These are phyloP conservation scores for Heliopora coerulea DNA, from an alignment of 92 coral and sea anemone species.

Conservation along the genomic window DNA sequence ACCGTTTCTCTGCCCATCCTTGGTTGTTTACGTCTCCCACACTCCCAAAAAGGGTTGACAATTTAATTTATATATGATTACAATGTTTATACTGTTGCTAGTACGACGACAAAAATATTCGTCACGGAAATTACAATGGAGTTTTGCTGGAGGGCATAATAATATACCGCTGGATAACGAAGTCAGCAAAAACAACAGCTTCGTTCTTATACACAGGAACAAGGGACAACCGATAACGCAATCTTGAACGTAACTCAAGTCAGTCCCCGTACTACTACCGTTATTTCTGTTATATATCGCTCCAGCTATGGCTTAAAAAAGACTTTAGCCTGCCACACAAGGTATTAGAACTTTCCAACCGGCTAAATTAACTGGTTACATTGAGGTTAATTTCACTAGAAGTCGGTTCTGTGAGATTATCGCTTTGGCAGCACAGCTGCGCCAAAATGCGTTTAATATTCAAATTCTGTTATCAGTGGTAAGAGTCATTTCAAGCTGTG, in stretches of 20 bases:
- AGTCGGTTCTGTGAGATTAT: no score
- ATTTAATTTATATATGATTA: neutral
- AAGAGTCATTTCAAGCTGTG: neutral
- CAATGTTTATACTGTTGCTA: neutral
- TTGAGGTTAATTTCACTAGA: neutral
- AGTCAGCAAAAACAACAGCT: neutral
- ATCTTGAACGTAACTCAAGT: no score
- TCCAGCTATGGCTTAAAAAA: no score
- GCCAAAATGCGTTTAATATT: neutral
- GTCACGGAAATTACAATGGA: neutral
- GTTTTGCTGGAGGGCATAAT: neutral
- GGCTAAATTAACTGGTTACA: neutral
- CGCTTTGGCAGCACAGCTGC: neutral
- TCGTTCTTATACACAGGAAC: no score
- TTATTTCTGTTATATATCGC: no score
- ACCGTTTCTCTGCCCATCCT: no score
- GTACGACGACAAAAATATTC: neutral
- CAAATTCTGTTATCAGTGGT: conserved; percentile 1
- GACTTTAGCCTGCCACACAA: no score
- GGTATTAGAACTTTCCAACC: neutral
- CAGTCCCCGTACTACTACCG: no score
- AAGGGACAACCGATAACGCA: no score
- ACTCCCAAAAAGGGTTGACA: no score
- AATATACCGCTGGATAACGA: neutral
- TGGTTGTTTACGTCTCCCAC: no score